A percentile compares a stretch with the other conserved stretches of the same genome.
These are phyloP conservation scores for Netelia fuscicornis DNA, from an alignment of 2,888 invertebrate genomes.

Conservation along the genomic window DNA sequence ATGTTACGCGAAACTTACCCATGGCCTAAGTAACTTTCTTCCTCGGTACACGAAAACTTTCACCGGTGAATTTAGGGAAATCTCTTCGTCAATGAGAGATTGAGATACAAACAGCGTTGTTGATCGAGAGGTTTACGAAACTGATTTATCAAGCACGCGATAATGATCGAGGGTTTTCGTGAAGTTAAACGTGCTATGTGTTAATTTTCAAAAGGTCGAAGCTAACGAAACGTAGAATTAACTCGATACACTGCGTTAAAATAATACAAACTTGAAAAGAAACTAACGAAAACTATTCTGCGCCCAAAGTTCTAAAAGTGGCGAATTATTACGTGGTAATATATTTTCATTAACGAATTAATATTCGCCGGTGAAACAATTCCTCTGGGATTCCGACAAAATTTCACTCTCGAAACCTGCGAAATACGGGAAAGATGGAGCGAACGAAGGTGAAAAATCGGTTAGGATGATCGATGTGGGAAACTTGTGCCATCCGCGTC, in stretches of 20 bases:
- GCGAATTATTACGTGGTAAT: not conserved
- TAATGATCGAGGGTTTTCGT: not conserved
- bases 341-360: not conserved
- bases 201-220: not conserved
- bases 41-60: constrained; percentile 38
- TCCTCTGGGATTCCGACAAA: not conserved
- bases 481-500: constrained; percentile 50
- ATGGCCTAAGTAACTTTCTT: constrained; percentile 16
- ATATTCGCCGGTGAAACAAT: not conserved
- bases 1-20: constrained; percentile 43
- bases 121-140: constrained; percentile 35
- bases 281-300: not conserved
- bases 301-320: not conserved
- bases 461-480: constrained; percentile 61
- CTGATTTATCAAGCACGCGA: constrained; percentile 2
- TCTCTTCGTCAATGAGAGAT: constrained; percentile 15
- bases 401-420: constrained; percentile 21
- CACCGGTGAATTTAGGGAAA: constrained; percentile 6
- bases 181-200: not conserved
- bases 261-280: too few relatives aligned
- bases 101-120: constrained; percentile 33
- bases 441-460: constrained; percentile 46
- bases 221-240: not conserved
- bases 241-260: not conserved
- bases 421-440: constrained; percentile 22